Evolutionary conservation across 23 tunicate genomes (phyloP).

Genomic region (Styela plicata): DNA sequence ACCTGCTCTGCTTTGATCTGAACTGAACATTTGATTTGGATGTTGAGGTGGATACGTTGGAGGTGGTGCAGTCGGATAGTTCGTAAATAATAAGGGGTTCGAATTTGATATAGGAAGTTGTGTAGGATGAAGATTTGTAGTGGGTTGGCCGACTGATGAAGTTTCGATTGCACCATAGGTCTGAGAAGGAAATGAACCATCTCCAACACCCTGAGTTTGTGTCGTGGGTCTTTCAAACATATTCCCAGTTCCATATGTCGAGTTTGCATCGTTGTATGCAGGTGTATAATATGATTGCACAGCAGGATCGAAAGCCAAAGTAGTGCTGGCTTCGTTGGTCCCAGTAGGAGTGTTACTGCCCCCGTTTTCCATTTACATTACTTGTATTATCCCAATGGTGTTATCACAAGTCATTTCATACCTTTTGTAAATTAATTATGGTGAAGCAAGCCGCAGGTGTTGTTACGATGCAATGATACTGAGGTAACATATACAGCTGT

Average conservation of each 20-base stretch:
- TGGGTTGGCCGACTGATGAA: background rate
- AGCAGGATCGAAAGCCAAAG: background rate
- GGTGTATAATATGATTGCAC: background rate
- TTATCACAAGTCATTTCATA: background rate
- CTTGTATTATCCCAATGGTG: background rate
- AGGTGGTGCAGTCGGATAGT: background rate
- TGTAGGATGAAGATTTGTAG: background rate
- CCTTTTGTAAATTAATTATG: too few relatives aligned
- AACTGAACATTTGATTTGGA: background rate
- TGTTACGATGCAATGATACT: background rate
- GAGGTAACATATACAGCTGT: background rate
- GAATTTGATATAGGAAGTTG: background rate
- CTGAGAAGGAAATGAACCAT: background rate
- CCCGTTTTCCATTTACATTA: background rate
- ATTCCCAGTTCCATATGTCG: background rate
- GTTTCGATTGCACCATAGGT: background rate
- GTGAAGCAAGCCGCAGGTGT: background rate
- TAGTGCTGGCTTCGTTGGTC: background rate
- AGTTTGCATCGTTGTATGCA: background rate
- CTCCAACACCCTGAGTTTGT: background rate
- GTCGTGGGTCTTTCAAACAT: background rate
- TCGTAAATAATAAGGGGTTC: background rate
- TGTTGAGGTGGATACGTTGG: background rate
- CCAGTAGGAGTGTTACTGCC: background rate
- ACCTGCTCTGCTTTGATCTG: constrained; percentile 10